phyloP scores from a whole-genome alignment of 2,888 invertebrate genomes.

The Teleiodes luculella region DNA sequence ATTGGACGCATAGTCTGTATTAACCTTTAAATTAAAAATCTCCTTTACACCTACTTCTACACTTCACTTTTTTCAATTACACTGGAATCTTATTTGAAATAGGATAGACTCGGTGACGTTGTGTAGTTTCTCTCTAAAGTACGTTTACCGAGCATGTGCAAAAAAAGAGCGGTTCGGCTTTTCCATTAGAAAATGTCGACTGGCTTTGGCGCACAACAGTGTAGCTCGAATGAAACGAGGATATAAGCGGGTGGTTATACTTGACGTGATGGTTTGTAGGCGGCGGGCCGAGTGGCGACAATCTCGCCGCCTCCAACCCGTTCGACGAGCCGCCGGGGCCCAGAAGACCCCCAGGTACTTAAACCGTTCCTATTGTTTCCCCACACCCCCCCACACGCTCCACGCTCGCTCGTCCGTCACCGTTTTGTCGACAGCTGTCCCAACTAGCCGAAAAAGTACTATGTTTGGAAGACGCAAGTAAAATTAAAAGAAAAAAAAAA shows the following conservation, averaged over 20 bases:
- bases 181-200: constrained; percentile 3
- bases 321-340: constrained; percentile 87
- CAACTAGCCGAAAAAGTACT: too few species aligned
- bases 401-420: not conserved
- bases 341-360: constrained; percentile 73
- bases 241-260: constrained; percentile 4
- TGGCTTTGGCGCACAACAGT: not conserved
- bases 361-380: constrained; percentile 25
- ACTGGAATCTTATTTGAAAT: too few species aligned
- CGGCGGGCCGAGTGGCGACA: constrained; percentile 81
- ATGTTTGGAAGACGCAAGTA: too few species aligned
- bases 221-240: not conserved
- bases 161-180: not conserved
- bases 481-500: too few species aligned
- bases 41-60: too few species aligned
- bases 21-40: too few species aligned
- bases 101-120: not conserved
- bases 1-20: too few species aligned
- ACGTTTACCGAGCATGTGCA: constrained; percentile 4
- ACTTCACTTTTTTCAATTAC: too few species aligned
- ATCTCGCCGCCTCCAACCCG: constrained; percentile 91
- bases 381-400: not conserved
- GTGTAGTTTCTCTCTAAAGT: constrained; percentile 7
- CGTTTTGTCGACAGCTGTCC: not conserved
- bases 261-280: constrained; percentile 55